Conservation (phyloP, 2,888 invertebrate genomes). For the Ellobium chinense region DNA sequence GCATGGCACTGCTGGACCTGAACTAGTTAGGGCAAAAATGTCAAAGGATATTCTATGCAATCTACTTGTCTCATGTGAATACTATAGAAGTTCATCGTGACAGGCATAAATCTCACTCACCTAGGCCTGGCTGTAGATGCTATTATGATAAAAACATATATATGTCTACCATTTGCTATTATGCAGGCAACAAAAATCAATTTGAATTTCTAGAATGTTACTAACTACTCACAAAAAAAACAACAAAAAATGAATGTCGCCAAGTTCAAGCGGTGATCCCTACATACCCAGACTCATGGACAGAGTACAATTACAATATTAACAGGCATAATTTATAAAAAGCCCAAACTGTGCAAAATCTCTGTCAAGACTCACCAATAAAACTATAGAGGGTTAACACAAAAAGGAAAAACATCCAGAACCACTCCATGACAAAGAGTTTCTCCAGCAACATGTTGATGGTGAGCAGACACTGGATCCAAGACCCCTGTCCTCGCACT, state of each 20-base stretch:
- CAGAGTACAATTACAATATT: neutral
- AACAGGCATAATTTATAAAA: too few species aligned
- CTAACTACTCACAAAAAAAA: neutral
- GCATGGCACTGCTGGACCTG: too few species aligned
- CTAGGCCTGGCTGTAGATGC: too few species aligned
- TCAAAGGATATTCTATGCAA: too few species aligned
- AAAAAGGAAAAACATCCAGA: slow-evolving; percentile 48
- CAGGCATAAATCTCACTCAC: too few species aligned
- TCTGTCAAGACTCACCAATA: slow-evolving; percentile 19
- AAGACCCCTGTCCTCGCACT: slow-evolving; percentile 36
- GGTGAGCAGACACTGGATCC: slow-evolving; percentile 52
- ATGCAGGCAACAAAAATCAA: neutral
- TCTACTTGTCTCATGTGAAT: too few species aligned
- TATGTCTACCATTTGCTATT: too few species aligned
- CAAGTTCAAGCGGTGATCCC: neutral
- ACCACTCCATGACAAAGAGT: slow-evolving; percentile 50
- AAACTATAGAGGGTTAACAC: slow-evolving; percentile 35
- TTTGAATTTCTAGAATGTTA: neutral
- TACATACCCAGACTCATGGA: neutral
- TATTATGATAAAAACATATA: too few species aligned
- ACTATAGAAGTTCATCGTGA: too few species aligned
- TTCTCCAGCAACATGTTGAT: slow-evolving; percentile 53
- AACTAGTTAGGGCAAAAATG: too few species aligned
- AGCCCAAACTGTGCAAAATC: too few species aligned
- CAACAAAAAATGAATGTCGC: neutral